These are phyloP conservation scores for Turritopsis dohrnii DNA, from an alignment of 30 jellyfish, hydroid and myxozoan genomes.

Conservation along the genomic window DNA sequence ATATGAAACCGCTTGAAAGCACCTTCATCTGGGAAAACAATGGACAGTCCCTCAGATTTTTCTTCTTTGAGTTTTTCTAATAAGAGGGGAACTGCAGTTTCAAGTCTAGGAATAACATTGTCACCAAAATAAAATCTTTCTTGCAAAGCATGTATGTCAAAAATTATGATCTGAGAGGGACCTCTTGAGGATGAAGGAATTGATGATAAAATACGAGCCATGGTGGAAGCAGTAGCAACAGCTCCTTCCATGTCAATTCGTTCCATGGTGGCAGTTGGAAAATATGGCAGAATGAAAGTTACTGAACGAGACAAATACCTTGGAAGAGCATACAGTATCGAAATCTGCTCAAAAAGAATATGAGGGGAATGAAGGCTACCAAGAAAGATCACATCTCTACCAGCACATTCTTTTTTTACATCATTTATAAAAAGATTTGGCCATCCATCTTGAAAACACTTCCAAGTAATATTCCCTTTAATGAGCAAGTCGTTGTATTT, in stretches of 20 bases:
- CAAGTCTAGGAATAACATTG: conserved; percentile 84
- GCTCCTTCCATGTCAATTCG: conserved; percentile 85
- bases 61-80: conserved; percentile 36
- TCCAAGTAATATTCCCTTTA: conserved; percentile 74
- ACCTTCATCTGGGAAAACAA: conserved; percentile 96
- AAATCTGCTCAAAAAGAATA: conserved; percentile 67
- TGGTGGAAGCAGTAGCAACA: conserved; percentile 86
- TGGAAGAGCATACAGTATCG: conserved; percentile 71
- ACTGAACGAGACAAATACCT: conserved; percentile 83
- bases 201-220: conserved; percentile 82
- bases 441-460: conserved; percentile 68
- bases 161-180: conserved; percentile 86
- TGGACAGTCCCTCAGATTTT: conserved; percentile 31
- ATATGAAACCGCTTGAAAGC: conserved; percentile 76
- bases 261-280: conserved; percentile 98
- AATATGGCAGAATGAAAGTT: conserved; percentile 79
- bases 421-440: conserved; percentile 73
- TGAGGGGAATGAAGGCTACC: conserved; percentile 89
- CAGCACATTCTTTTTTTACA: conserved; percentile 80
- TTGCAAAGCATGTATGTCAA: conserved; percentile 91
- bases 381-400: conserved; percentile 84
- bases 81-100: conserved; percentile 80
- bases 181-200: conserved; percentile 84
- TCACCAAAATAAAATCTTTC: conserved; percentile 91
- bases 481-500: not conserved